Evolutionary conservation across 2,888 invertebrate genomes (phyloP), one percentile per base, ranked within the genome.

Genomic region (Campopleginae sp.): DNA sequence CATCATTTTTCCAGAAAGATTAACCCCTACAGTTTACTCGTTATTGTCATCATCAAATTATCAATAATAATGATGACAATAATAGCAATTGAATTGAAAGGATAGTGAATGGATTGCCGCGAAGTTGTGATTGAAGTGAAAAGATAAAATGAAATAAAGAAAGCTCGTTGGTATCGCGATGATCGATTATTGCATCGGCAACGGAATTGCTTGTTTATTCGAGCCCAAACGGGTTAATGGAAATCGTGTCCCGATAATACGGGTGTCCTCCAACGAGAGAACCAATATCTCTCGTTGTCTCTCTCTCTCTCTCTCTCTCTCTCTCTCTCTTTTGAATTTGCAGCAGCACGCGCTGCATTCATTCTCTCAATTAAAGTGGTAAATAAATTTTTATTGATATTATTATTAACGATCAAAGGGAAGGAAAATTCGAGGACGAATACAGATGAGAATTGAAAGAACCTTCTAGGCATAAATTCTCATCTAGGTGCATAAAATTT

Each of bases 131-230:
- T 17, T 48, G 33, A 8, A 46, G 5, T 17, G 14, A 19, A 42
- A 54, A 46, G 46, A 42, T 65, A 51, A 46, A 58, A 58, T 58
- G 6, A 72, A 54, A n/a, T 38, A 72, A 27, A 31, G n/a, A 74
- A 10, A 38, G 38, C 38, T 10, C n/a, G n/a, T n/a, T 27, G 44
- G 27, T 23, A 38, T 58, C 23, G 7, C 61, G 58, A 44, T 74
- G 27, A 74, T 74, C 74, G 61, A 61, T 74, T 74, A 61, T 74
- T 61, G 74, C 61, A 44, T 44, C 33, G n/a, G 12, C 51, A 33
- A 19, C 51, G 33, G 19, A 71, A 51, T 71, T 71, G 71, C 51
- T 71, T 33, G 71, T 71, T 71, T 51, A 33, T 71, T 51, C 71
- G 71, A 51, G 51, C n/a, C 51, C 27, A 31, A 71, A 33, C 33